phyloP scores from a whole-genome alignment of 2,113 vertebrate species.

The Pseudois nayaur region DNA sequence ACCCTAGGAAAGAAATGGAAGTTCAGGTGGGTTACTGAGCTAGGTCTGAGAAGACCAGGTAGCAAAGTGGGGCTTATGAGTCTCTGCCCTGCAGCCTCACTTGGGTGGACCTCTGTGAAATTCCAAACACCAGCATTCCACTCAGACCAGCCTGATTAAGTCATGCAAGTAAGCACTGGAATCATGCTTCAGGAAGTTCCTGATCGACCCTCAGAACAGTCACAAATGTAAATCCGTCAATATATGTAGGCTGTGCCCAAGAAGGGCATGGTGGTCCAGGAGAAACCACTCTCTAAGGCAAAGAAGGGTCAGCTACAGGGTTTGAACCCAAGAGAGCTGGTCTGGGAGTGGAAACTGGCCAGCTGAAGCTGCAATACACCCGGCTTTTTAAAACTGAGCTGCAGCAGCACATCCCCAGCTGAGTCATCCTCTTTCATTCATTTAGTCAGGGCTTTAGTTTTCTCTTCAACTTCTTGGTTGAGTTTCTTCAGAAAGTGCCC shows the following conservation, averaged over 20 bases:
- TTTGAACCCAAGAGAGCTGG: too few relatives aligned
- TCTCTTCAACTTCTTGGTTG: not conserved
- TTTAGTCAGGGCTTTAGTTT: not conserved
- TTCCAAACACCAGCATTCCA: too few relatives aligned
- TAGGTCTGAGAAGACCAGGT: not conserved
- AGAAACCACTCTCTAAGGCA: not conserved
- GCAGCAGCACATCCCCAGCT: not conserved
- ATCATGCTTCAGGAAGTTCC: too few relatives aligned
- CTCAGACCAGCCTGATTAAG: not conserved
- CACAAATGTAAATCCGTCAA: not conserved
- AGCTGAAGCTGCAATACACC: not conserved
- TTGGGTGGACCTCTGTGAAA: not conserved
- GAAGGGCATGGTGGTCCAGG: not conserved
- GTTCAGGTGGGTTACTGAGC: not conserved
- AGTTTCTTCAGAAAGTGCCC: not conserved
- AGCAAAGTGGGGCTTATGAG: too few relatives aligned
- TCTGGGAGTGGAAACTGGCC: not conserved
- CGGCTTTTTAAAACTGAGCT: too few relatives aligned
- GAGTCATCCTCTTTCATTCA: not conserved
- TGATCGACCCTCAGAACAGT: not conserved
- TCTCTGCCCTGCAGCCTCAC: not conserved
- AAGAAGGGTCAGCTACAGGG: not conserved
- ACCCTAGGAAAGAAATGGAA: conserved; percentile 73
- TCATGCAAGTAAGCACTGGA: not conserved
- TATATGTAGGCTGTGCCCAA: not conserved